These are phyloP conservation scores for Epinotia demarniana DNA, from an alignment of 2,888 invertebrate species.

Conservation along the genomic window DNA sequence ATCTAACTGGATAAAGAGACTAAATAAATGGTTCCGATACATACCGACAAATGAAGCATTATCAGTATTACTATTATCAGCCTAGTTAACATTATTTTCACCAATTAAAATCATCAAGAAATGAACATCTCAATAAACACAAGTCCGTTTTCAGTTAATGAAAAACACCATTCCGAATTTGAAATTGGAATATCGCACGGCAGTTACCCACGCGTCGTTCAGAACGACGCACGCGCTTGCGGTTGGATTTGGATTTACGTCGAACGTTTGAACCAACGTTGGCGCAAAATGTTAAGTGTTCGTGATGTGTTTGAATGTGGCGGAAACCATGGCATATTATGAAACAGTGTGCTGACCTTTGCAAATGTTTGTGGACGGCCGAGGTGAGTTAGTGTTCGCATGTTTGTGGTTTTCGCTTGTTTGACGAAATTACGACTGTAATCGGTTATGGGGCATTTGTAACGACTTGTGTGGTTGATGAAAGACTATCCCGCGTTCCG, in stretches of 20 bases:
- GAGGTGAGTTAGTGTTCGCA: slow-evolving; percentile 68
- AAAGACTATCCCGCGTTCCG: neutral
- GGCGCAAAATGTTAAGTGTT: slow-evolving; percentile 57
- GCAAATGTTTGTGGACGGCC: slow-evolving; percentile 80
- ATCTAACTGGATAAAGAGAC: neutral
- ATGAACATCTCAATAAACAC: slow-evolving; percentile 26
- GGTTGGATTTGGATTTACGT: slow-evolving; percentile 64
- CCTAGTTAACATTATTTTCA: slow-evolving; percentile 3
- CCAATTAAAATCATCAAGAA: slow-evolving; percentile 7
- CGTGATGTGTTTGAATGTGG: slow-evolving; percentile 70
- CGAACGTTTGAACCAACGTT: slow-evolving; percentile 64
- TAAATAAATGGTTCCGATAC: too few relatives aligned
- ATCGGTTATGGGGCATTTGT: neutral
- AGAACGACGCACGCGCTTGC: slow-evolving; percentile 67
- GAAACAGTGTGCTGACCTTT: slow-evolving; percentile 66
- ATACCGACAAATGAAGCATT: neutral
- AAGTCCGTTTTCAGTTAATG: slow-evolving; percentile 53
- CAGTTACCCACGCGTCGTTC: slow-evolving; percentile 65
- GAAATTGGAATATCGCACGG: slow-evolving; percentile 52
- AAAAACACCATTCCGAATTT: slow-evolving; percentile 58
- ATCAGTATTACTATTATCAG: too few relatives aligned
- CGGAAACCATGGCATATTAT: slow-evolving; percentile 67
- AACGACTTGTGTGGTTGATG: too few relatives aligned
- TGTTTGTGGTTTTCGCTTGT: neutral
- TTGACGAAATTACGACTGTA: neutral